Percentiles rank a stretch among this genome's conserved stretches.
Conservation (phyloP, 2,113 vertebrate species). For the Syngnathus floridae region DNA sequence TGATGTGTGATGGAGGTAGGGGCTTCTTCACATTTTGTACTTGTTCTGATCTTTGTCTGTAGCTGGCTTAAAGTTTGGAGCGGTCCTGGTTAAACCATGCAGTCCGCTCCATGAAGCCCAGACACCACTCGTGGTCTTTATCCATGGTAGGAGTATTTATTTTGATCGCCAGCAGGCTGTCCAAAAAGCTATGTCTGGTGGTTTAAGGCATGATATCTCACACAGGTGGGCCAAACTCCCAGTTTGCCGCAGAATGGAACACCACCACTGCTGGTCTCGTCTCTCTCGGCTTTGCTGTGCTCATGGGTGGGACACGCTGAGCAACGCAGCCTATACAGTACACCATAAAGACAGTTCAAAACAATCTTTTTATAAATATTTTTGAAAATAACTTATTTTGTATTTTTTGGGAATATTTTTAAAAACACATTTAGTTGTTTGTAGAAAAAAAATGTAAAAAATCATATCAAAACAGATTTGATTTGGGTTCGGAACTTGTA, state of each 20-base stretch:
- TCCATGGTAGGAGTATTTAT: slow-evolving; percentile 70
- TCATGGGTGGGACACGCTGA: slow-evolving; percentile 69
- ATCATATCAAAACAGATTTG: too few species aligned
- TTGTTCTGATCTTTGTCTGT: background rate
- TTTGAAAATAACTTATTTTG: background rate
- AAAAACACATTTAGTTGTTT: too few species aligned
- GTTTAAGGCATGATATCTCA: background rate
- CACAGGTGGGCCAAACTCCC: slow-evolving; percentile 77
- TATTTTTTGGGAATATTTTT: background rate
- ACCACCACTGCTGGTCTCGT: slow-evolving; percentile 65
- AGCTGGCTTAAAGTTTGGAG: slow-evolving; percentile 68
- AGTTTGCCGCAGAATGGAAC: slow-evolving; percentile 77
- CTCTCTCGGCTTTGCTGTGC: slow-evolving; percentile 72
- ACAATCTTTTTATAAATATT: background rate
- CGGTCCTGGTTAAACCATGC: slow-evolving; percentile 66
- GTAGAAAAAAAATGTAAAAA: too few species aligned
- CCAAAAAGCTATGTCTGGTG: background rate
- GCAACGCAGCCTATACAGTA: background rate
- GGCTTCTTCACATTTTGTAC: background rate
- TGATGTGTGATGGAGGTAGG: background rate
- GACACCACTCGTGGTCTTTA: slow-evolving; percentile 71
- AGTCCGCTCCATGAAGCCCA: slow-evolving; percentile 12
- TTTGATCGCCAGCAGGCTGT: background rate
- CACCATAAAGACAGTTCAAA: background rate
- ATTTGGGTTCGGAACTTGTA: too few species aligned